A percentile compares a stretch with the other conserved stretches of the same genome.
phyloP scores from a whole-genome alignment of 2,888 invertebrate genomes.

The Odontothrips loti region DNA sequence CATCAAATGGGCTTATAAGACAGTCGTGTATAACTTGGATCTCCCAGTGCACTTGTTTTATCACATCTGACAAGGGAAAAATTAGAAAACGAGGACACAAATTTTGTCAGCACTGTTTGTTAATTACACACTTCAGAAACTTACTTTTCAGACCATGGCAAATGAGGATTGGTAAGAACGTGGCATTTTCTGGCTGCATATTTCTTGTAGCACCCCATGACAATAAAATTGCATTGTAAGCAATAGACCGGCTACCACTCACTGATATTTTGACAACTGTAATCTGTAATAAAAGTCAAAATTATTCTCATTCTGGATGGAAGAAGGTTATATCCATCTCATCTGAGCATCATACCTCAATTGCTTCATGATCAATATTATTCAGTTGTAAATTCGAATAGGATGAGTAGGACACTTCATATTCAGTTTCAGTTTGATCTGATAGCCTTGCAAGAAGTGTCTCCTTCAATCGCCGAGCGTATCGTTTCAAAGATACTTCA shows the following conservation, averaged over 20 bases:
- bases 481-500: slow-evolving; percentile 44
- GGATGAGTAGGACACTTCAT: neutral
- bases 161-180: neutral
- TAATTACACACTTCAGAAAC: neutral
- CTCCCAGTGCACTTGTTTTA: neutral
- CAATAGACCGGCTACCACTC: neutral
- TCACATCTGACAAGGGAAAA: neutral
- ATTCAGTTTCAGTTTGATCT: slow-evolving; percentile 37
- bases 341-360: slow-evolving; percentile 27
- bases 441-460: slow-evolving; percentile 42
- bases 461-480: slow-evolving; percentile 44
- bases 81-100: neutral
- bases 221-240: slow-evolving; percentile 29
- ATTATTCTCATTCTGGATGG: neutral
- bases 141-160: neutral
- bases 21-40: neutral
- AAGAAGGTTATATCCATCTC: neutral
- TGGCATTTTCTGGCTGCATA: neutral
- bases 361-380: slow-evolving; percentile 28
- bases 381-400: neutral
- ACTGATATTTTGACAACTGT: neutral
- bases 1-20: neutral
- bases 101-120: neutral
- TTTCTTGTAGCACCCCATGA: slow-evolving; percentile 15
- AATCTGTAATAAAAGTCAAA: slow-evolving; percentile 24